phyloP scores from a whole-genome alignment of 2,888 invertebrate genomes.

The Prosapia bicincta region DNA sequence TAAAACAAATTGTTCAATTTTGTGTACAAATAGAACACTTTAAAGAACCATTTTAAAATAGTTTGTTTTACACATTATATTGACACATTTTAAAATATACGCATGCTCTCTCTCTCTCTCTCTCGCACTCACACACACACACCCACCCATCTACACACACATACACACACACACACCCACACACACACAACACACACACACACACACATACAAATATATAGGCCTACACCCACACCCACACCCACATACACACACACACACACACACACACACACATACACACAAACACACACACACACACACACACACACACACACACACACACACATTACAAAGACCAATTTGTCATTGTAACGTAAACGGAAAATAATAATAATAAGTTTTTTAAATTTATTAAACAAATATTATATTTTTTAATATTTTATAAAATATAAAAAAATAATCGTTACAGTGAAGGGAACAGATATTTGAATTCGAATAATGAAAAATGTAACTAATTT shows the following conservation, averaged over 20 bases:
- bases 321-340: too few relatives aligned
- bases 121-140: not conserved
- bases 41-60: not conserved
- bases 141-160: not conserved
- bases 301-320: constrained; percentile 3
- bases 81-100: too few relatives aligned
- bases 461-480: too few relatives aligned
- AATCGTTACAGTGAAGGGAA: too few relatives aligned
- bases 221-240: not conserved
- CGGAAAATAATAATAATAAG: too few relatives aligned
- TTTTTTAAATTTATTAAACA: too few relatives aligned
- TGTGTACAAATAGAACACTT: not conserved
- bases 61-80: too few relatives aligned
- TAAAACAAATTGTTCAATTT: too few relatives aligned
- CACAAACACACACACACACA: not conserved
- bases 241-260: not conserved
- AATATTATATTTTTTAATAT: too few relatives aligned
- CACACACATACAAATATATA: not conserved
- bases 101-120: not conserved
- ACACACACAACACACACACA: constrained; percentile 5
- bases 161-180: not conserved
- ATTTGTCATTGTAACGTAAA: too few relatives aligned
- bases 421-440: too few relatives aligned
- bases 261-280: not conserved
- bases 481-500: too few relatives aligned